These are phyloP conservation scores for Thymelicus lineola DNA, from an alignment of 2,888 invertebrate species.

Conservation along the genomic window DNA sequence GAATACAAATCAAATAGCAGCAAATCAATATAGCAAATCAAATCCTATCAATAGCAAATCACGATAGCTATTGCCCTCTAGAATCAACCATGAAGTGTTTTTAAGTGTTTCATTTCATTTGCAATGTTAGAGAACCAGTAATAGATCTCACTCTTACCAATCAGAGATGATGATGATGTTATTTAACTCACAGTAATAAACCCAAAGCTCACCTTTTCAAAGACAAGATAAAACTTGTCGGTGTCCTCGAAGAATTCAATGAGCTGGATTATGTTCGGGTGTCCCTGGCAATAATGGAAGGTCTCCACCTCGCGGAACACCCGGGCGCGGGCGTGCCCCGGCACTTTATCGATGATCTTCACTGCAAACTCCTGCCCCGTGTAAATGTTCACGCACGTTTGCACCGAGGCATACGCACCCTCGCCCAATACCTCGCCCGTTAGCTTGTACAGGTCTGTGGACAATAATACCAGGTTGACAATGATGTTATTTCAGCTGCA, in stretches of 20 bases:
- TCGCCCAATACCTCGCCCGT: slow-evolving; percentile 98
- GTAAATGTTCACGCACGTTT: slow-evolving; percentile 95
- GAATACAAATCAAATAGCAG: too few species aligned
- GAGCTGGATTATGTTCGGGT: slow-evolving; percentile 98
- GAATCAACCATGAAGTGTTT: too few species aligned
- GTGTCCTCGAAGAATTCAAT: slow-evolving; percentile 99
- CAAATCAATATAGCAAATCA: too few species aligned
- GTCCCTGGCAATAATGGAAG: slow-evolving; percentile 98
- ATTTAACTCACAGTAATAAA: not conserved
- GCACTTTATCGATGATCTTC: slow-evolving; percentile 98
- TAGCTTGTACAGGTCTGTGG: slow-evolving; percentile 95
- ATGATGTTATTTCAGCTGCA: not conserved
- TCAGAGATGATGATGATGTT: too few species aligned
- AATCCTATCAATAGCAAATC: too few species aligned
- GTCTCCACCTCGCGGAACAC: slow-evolving; percentile 99
- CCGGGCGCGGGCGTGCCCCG: slow-evolving; percentile 96
- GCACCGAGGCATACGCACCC: slow-evolving; percentile 98
- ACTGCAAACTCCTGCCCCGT: slow-evolving; percentile 98
- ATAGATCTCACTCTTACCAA: too few species aligned
- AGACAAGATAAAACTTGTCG: slow-evolving; percentile 98
- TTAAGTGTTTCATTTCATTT: too few species aligned
- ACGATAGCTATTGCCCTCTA: too few species aligned
- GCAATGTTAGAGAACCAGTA: too few species aligned
- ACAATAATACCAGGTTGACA: slow-evolving; percentile 44
- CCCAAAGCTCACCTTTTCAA: slow-evolving; percentile 92